Evolutionary conservation across 2,797 vertebrate species (phyloP).

Genomic region (Siniperca undulata): DNA sequence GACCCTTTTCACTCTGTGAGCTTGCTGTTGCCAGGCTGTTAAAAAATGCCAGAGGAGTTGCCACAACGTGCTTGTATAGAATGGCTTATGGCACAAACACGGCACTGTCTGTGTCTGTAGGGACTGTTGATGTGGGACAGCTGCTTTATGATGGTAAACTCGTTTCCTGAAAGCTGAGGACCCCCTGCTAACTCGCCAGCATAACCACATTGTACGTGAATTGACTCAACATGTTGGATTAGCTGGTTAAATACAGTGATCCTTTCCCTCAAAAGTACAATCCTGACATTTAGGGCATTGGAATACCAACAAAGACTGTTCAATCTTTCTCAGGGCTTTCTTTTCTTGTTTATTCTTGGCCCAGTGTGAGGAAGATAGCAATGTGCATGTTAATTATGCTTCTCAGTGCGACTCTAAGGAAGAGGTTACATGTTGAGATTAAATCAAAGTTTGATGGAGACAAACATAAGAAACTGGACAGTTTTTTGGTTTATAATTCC

Average conservation of each 20-base stretch:
- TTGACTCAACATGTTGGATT: constrained; percentile 84
- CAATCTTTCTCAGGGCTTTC: constrained; percentile 56
- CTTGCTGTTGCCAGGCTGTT: constrained; percentile 78
- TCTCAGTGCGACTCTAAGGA: constrained; percentile 21
- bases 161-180: constrained; percentile 74
- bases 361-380: constrained; percentile 62
- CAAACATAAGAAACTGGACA: constrained; percentile 34
- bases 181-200: constrained; percentile 76
- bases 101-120: constrained; percentile 70
- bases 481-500: constrained; percentile 42
- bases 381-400: constrained; percentile 67
- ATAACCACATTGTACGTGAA: constrained; percentile 82
- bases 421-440: constrained; percentile 45
- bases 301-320: constrained; percentile 69
- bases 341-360: constrained; percentile 72
- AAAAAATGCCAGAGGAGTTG: constrained; percentile 73
- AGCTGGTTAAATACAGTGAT: constrained; percentile 81
- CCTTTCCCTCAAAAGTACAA: constrained; percentile 75
- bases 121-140: constrained; percentile 75
- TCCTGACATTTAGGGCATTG: constrained; percentile 78
- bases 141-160: constrained; percentile 87
- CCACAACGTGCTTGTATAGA: constrained; percentile 75
- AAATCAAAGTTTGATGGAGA: constrained; percentile 44
- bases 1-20: constrained; percentile 69
- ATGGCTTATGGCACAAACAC: constrained; percentile 80